phyloP scores from a whole-genome alignment of 2,113 vertebrate genomes.

The Eulacestoma nigropectus region DNA sequence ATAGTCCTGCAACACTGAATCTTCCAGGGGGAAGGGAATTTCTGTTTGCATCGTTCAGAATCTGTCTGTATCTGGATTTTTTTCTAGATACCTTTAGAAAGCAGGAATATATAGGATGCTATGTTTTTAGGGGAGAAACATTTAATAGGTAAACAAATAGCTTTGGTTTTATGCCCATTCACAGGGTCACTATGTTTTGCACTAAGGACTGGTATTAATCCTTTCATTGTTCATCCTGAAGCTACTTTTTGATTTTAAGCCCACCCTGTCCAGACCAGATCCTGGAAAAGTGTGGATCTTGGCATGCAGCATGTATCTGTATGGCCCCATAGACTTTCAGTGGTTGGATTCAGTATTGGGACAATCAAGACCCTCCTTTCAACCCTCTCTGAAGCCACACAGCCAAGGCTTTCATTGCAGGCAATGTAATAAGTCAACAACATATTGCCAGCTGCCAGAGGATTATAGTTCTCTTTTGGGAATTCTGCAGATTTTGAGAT shows the following conservation, averaged over 20 bases:
- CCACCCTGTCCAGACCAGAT: background rate
- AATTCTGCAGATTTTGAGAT: background rate
- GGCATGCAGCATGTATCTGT: background rate
- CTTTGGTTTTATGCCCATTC: background rate
- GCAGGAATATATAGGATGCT: background rate
- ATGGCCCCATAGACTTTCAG: background rate
- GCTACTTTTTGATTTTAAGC: background rate
- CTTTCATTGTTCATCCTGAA: background rate
- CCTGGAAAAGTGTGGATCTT: background rate
- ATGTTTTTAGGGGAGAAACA: background rate
- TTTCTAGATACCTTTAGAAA: background rate
- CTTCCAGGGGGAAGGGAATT: background rate
- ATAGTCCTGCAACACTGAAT: background rate
- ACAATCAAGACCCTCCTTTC: background rate
- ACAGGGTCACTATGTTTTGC: background rate
- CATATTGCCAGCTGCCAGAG: background rate
- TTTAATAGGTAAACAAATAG: background rate
- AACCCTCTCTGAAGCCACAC: background rate
- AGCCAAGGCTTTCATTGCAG: background rate
- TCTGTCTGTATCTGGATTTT: background rate
- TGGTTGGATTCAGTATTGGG: background rate
- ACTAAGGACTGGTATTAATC: background rate
- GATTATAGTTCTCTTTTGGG: background rate
- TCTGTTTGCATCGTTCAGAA: background rate
- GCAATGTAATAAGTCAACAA: background rate